phyloP scores from a whole-genome alignment of 2,888 invertebrate species.

The Eristalis tenax region DNA sequence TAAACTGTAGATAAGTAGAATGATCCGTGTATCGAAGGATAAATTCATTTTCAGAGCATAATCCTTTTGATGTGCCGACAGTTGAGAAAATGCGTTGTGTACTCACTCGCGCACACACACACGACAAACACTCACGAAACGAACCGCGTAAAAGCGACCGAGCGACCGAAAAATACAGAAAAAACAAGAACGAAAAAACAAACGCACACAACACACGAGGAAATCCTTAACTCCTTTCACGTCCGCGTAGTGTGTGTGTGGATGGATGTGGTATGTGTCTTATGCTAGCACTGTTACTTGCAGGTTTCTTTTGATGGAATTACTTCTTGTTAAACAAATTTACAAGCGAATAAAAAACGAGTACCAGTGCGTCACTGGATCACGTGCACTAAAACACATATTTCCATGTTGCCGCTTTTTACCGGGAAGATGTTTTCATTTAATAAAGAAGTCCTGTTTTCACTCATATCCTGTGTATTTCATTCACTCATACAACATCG shows the following conservation, averaged over 20 bases:
- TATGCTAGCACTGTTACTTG: background rate
- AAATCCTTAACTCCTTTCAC: slow-evolving; percentile 38
- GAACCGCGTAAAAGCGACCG: background rate
- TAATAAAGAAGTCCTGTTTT: background rate
- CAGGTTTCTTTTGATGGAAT: slow-evolving; percentile 57
- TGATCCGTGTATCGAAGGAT: slow-evolving; percentile 77
- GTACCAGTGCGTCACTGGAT: slow-evolving; percentile 57
- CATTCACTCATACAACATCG: slow-evolving; percentile 28
- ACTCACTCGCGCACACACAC: slow-evolving; percentile 29
- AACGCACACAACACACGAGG: background rate
- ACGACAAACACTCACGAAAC: background rate
- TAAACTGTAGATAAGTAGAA: slow-evolving; percentile 77
- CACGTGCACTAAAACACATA: slow-evolving; percentile 64
- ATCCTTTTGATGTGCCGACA: slow-evolving; percentile 75
- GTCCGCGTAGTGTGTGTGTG: background rate
- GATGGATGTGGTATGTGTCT: background rate
- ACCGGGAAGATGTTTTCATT: background rate
- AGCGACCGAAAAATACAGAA: background rate
- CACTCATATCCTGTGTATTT: slow-evolving; percentile 6
- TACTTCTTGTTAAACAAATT: slow-evolving; percentile 56
- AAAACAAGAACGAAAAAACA: background rate
- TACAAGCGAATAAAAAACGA: slow-evolving; percentile 55
- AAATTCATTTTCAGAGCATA: slow-evolving; percentile 80
- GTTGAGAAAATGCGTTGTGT: slow-evolving; percentile 61
- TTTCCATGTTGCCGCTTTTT: slow-evolving; percentile 12